phyloP scores from a whole-genome alignment of 2,113 vertebrate species.

The Candoia aspera region DNA sequence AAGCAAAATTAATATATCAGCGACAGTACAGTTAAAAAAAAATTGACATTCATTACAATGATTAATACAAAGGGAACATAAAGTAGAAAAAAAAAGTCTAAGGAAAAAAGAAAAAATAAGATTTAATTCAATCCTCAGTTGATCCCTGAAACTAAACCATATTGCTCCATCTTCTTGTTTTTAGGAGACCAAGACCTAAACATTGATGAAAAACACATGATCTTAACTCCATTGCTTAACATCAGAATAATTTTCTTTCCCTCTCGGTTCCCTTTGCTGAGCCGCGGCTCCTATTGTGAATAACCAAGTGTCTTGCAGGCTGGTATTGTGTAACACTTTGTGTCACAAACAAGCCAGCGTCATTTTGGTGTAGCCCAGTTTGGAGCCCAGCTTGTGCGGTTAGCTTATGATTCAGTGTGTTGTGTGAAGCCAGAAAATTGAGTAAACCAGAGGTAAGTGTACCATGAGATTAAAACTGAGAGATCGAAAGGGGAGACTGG shows the following conservation, averaged over 20 bases:
- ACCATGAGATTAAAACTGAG: background rate
- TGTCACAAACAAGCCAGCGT: background rate
- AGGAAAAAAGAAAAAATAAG: background rate
- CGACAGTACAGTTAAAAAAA: background rate
- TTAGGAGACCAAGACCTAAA: background rate
- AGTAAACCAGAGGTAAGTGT: background rate
- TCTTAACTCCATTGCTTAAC: background rate
- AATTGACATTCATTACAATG: background rate
- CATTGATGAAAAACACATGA: background rate
- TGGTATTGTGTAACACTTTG: background rate
- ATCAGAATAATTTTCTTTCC: background rate
- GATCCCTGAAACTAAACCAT: background rate
- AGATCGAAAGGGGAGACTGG: background rate
- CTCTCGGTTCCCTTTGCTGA: background rate
- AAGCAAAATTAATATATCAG: background rate
- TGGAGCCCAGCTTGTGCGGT: background rate
- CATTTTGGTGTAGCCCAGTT: background rate
- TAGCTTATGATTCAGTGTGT: background rate
- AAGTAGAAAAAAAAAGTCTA: background rate
- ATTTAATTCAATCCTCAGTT: background rate
- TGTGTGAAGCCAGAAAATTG: background rate
- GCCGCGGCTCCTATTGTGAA: background rate
- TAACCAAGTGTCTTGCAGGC: background rate
- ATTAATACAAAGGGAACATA: too few relatives aligned
- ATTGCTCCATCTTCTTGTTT: background rate